A percentile compares a stretch with the other conserved stretches of the same genome.
Conservation (phyloP, 2,888 invertebrate species). For the Reticulitermes lucifugus region DNA sequence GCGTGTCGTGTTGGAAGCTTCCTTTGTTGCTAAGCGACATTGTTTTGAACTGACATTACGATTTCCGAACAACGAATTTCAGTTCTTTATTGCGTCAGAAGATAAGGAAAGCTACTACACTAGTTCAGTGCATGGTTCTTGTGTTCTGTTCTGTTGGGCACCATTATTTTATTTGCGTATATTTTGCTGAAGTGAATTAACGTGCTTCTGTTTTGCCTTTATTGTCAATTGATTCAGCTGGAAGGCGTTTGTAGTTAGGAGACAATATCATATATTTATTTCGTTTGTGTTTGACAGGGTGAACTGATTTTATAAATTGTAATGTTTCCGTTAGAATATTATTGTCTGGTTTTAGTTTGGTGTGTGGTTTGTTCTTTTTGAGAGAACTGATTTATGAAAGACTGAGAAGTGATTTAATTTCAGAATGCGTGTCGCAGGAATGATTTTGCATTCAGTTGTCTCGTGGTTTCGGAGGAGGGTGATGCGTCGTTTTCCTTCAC, state of each 20-base stretch:
- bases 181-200: neutral
- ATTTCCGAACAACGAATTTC: neutral
- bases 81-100: neutral
- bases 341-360: neutral
- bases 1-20: neutral
- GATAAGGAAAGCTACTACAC: neutral
- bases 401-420: neutral
- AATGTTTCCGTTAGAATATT: neutral
- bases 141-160: neutral
- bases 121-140: constrained; percentile 10
- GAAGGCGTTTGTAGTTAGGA: neutral
- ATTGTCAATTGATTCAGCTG: neutral
- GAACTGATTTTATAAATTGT: neutral
- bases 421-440: neutral
- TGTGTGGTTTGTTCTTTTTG: neutral
- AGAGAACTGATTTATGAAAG: neutral
- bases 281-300: neutral
- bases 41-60: neutral
- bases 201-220: neutral
- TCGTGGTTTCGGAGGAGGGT: neutral
- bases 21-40: neutral
- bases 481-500: neutral
- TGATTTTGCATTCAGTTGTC: neutral
- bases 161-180: neutral
- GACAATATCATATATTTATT: neutral